A percentile compares a stretch with the other conserved stretches of the same genome.
Conservation (phyloP, 2,888 invertebrate genomes). For the Xiphydria camelus region DNA sequence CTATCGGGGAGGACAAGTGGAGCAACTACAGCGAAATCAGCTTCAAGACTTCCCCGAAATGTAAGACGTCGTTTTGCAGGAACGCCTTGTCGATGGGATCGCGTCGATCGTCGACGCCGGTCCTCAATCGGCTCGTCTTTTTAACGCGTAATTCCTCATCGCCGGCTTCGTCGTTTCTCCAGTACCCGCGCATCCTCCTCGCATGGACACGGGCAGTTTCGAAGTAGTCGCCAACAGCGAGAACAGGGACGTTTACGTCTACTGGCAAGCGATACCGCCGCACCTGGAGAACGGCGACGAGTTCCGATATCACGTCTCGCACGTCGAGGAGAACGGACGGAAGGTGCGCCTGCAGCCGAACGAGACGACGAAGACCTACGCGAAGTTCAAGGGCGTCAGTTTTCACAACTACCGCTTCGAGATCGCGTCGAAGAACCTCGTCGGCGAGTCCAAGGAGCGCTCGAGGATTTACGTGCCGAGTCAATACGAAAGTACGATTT, state of each 20-base stretch:
- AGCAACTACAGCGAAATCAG: constrained; percentile 67
- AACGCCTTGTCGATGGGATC: too few relatives aligned
- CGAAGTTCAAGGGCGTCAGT: constrained; percentile 62
- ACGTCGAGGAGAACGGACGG: constrained; percentile 55
- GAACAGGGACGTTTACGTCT: constrained; percentile 69
- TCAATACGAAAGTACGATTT: constrained; percentile 58
- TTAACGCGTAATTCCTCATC: constrained; percentile 4
- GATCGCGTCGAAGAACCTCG: constrained; percentile 66
- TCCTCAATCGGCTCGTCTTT: too few relatives aligned
- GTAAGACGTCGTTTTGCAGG: constrained; percentile 44
- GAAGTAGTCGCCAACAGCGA: constrained; percentile 61
- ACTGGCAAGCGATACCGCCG: constrained; percentile 76
- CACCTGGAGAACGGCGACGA: constrained; percentile 74
- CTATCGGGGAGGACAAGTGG: constrained; percentile 67
- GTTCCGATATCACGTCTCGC: constrained; percentile 70
- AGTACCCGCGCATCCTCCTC: constrained; percentile 72
- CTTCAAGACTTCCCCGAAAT: constrained; percentile 63
- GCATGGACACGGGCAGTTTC: constrained; percentile 74
- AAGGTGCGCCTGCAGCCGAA: constrained; percentile 58
- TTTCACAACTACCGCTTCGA: constrained; percentile 60
- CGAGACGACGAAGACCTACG: constrained; percentile 65
- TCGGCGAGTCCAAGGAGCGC: constrained; percentile 63
- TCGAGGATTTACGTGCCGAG: constrained; percentile 68
- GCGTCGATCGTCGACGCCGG: too few relatives aligned
- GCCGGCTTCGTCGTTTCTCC: too few relatives aligned